These are phyloP conservation scores for Diorhabda elongata DNA, from an alignment of 1,140 invertebrate species.

Conservation along the genomic window DNA sequence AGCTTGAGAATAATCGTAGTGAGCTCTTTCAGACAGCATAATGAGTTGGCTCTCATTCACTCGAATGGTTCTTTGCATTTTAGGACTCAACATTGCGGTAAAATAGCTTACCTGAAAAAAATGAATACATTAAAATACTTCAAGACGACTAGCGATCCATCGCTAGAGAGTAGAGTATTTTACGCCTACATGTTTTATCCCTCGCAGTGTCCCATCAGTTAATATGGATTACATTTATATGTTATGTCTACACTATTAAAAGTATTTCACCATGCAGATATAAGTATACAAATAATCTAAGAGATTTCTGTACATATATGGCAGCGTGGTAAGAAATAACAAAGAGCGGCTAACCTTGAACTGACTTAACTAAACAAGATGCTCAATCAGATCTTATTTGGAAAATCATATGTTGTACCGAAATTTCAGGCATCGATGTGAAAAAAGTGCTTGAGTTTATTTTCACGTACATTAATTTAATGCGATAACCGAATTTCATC, in stretches of 20 bases:
- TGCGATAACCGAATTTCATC: too few species aligned
- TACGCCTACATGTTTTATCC: neutral
- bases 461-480: too few species aligned
- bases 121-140: neutral
- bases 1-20: constrained; percentile 67
- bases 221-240: neutral
- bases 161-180: too few species aligned
- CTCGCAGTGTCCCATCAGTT: neutral
- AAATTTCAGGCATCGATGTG: too few species aligned
- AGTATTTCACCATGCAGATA: neutral
- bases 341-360: too few species aligned
- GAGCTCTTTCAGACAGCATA: constrained; percentile 79
- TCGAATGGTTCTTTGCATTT: constrained; percentile 78
- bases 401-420: too few species aligned
- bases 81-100: constrained; percentile 66
- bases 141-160: neutral
- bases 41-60: constrained; percentile 78
- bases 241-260: neutral
- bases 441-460: too few species aligned
- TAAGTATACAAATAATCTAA: neutral
- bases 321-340: too few species aligned
- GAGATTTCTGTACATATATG: too few species aligned
- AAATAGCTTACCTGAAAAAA: constrained; percentile 23
- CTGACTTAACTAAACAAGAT: too few species aligned
- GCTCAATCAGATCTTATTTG: too few species aligned